Base-by-base conservation (phyloP, 2,888 invertebrate species). In the Spisula subtruncata region DNA sequence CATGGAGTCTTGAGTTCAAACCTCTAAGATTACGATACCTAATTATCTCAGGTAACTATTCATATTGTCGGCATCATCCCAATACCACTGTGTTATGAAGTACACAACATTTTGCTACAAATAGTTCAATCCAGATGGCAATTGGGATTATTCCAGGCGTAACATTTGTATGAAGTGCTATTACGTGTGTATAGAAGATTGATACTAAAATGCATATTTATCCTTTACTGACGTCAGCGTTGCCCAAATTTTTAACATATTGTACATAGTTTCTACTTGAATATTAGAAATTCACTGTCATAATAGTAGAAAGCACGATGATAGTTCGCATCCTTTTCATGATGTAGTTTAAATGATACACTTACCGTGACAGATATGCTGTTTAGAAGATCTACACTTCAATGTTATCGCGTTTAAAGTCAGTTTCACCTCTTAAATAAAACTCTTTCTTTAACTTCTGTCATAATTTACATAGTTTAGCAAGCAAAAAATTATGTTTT, bases 371-470 rank as follows among this genome's bases (percentile, higher is more conserved):
- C 83, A 89, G 60, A 51, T 84, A 75, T 48, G 14, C 87, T 81
- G 71, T 75, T 83, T 86, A 83, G 29, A 84, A 88, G 32, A 56
- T 46, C 84, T 86, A 86, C 51, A 80, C 66, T 12, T 12, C 75
- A 88, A 90, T 90, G 5, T 88, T 71, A 88, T 90, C 90, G 66
- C 32, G 83, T 81, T 29, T 46, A 79, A 84, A 84, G 88, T 84
- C 83, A 83, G 75, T 86, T 90, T 88, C 86, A 81, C 66, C 84
- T 86, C 86, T 60, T 88, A 83, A 90, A 90, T 88, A 86, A 90
- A 84, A 84, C 86, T 86, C 83, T 82, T 60, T 54, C n/a, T 85
- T 88, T 56, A 80, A 80, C 29, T 86, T 83, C 80, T 82, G 83
- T 56, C 86, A 81, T 85, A 90, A 90, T 86, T 86, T 88, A 90